Base-by-base conservation (phyloP, 2,888 invertebrate species). In the Andrena camellia region DNA sequence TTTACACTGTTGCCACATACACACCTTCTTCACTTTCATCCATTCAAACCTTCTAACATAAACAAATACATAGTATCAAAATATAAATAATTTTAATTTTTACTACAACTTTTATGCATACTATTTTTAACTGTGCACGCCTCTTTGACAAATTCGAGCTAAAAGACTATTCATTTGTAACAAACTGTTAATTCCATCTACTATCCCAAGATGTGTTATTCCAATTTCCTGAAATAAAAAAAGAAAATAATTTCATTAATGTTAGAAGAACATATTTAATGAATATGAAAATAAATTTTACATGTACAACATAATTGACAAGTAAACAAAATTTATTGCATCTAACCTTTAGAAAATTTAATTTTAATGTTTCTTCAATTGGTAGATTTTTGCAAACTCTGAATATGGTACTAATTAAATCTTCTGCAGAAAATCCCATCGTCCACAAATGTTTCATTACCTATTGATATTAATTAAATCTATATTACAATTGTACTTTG, bases 361-460 rank as follows among this genome's bases (percentile, higher is more conserved):
- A 95, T 92, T 98, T 98, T 78, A 98, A 93, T 67, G 96, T 96
- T 94, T 99, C 99, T 42, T 96, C 95, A 90, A 98, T 96, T 59
- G 96, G 96, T 92, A 98, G 95, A 86, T 96, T 97, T 94, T 99
- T 99, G 94, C 97, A 97, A 33, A 99, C 99, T 88, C 98, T 96
- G 95, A 99, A 99, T 81, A 99, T 96, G 94, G 98, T 99, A 85
- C 97, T 96, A 90, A 99, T 97, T 62, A 99, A 98, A 95, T 99
- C 99, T 94, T 99, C 99, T 0, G 99, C 96, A 0, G 99, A 98
- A 94, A 99, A 99, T 0, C 99, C 99, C 86, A 99, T 95, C 91
- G 96, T 96, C 97, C 98, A 98, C 74, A 99, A 95, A 93, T 98
- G 97, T 2, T 97, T 96, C 92, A 99, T 96, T 67, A 98, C 96